Base-by-base conservation (phyloP, 2,113 vertebrate species). In the Archocentrus centrarchus region DNA sequence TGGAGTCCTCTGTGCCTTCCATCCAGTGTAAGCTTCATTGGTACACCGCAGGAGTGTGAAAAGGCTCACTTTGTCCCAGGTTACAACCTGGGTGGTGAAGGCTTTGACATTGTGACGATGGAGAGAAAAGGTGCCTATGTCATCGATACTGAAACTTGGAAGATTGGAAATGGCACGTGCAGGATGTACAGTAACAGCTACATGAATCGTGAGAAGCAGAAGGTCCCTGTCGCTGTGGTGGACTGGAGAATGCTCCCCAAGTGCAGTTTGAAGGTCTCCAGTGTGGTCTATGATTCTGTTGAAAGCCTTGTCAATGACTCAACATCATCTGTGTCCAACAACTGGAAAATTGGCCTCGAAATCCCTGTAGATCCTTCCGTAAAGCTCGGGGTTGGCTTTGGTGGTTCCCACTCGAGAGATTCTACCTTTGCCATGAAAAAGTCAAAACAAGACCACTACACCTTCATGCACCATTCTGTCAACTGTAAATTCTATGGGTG, bases 321-420 rank as follows among this genome's bases (percentile, higher is more conserved):
- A 0, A 90, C 93, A 2, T 76, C 89, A 1, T 83, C 22, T 0
- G 91, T 96, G 59, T 68, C 27, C 3, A 94, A 91, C 0, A 11
- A 94, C 85, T 97, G 96, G 96, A 66, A 63, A 62, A 1, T 17
- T 0, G 96, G 88, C 2, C 93, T 97, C 15, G 59, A 95, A 0
- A 9, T 96, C 11, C 60, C 84, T 1, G 41, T 30, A 3, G 8
- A 62, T 0, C 85, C 79, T 0, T 3, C 0, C 5, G 7, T 0
- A 2, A 64, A 27, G 0, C 1, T 20, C 6, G 68, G 59, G 1
- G 2, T 79, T 7, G 35, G 59, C 2, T 4, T 93, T 0, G 93
- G 93, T 14, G 89, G 94, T 11, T 88, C 90, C 39, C 92, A 87
- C n/a, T 95, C 93, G 60, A 81, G 14, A 44, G 83, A 59, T 1